phyloP scores from a whole-genome alignment of 2,797 vertebrate genomes.

The Sitta carolinensis region DNA sequence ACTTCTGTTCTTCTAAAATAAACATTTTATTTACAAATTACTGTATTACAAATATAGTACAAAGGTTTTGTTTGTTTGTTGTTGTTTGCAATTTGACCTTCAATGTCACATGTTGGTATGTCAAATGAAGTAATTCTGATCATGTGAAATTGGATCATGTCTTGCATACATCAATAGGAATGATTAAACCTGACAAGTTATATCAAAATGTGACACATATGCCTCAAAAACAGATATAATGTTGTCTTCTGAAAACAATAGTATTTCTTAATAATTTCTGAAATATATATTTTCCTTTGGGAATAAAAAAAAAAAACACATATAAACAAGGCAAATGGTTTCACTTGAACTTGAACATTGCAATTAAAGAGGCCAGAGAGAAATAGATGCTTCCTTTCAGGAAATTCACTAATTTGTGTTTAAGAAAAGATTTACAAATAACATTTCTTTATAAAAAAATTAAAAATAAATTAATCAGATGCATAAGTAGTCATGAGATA shows the following conservation, averaged over 20 bases:
- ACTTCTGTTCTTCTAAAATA: not conserved
- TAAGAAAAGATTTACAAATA: not conserved
- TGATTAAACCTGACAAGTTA: slow-evolving; percentile 67
- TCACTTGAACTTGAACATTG: not conserved
- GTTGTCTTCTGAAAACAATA: slow-evolving; percentile 6
- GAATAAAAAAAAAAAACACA: not conserved
- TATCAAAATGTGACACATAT: slow-evolving; percentile 64
- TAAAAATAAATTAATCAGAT: not conserved
- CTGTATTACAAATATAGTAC: not conserved
- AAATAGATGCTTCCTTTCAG: not conserved
- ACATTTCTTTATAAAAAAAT: not conserved
- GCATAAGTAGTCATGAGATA: not conserved
- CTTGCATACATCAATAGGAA: slow-evolving; percentile 39
- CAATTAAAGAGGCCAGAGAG: not conserved
- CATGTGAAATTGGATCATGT: slow-evolving; percentile 66
- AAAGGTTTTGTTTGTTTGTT: not conserved
- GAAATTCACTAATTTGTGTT: not conserved
- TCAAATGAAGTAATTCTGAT: slow-evolving; percentile 62
- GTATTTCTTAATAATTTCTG: slow-evolving; percentile 14
- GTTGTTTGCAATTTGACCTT: slow-evolving; percentile 57
- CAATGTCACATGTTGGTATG: slow-evolving; percentile 5
- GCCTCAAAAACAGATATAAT: slow-evolving; percentile 60
- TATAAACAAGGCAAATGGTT: not conserved
- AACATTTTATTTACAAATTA: not conserved
- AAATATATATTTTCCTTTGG: slow-evolving; percentile 2